phyloP scores from a whole-genome alignment of 2,113 vertebrate species.

The Platichthys flesus region DNA sequence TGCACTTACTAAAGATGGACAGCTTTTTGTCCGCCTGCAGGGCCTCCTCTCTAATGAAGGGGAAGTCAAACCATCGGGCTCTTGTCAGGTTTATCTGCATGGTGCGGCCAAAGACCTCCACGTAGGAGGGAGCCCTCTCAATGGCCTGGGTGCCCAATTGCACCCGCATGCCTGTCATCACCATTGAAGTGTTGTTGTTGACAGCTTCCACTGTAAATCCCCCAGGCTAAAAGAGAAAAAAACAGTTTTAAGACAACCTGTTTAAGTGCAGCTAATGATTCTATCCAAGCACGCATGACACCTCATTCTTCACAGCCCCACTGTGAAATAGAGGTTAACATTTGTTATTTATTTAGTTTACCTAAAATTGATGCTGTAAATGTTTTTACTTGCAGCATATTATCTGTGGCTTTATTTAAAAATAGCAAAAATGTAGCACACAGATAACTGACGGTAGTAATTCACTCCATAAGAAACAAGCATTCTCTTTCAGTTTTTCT shows the following conservation, averaged over 20 bases:
- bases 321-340: neutral
- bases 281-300: neutral
- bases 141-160: slow-evolving; percentile 97
- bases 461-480: neutral
- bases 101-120: slow-evolving; percentile 97
- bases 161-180: slow-evolving; percentile 98
- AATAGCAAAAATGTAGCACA: neutral
- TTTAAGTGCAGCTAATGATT: neutral
- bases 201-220: slow-evolving; percentile 96
- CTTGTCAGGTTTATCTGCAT: slow-evolving; percentile 98
- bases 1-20: slow-evolving; percentile 92
- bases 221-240: slow-evolving; percentile 85
- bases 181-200: slow-evolving; percentile 98
- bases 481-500: neutral
- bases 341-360: neutral
- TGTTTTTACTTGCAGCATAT: neutral
- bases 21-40: slow-evolving; percentile 98
- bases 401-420: neutral
- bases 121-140: slow-evolving; percentile 92
- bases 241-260: neutral
- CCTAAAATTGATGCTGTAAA: no score
- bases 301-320: neutral
- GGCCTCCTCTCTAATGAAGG: slow-evolving; percentile 97
- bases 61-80: slow-evolving; percentile 97
- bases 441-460: neutral